Base-by-base conservation (phyloP, 2,113 vertebrate species). In the Axis porcinus region DNA sequence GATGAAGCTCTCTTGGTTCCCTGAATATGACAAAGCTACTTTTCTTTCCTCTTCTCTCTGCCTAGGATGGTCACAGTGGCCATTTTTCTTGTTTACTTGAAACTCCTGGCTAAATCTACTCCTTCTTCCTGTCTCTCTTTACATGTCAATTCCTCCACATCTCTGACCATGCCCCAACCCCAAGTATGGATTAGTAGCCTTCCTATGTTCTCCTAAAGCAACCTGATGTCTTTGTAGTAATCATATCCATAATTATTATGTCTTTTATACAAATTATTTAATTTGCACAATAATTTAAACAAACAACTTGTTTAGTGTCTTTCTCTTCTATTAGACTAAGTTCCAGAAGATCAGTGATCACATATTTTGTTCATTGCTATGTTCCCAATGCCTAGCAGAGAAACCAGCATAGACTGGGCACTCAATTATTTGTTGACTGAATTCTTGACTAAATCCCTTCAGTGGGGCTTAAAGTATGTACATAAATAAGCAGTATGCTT, bases 241-340 rank as follows among this genome's bases (percentile, higher is more conserved):
- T 74, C 74, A 86, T 11, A 87, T 54, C 54, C 40, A 1, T 64
- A 95, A 93, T 76, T 91, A 78, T 88, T 87, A 90, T 54, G 27
- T 57, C 17, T 81, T 91, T 93, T 62, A 82, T 67, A n/a, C 4
- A 76, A 95, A 91, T 55, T 74, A 94, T 55, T 94, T 92, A 94
- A 45, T 70, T 90, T 92, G n/a, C 43, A 86, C 40, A 25, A 47
- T 92, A 79, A 91, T 70, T 84, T 94, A 43, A 93, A 74, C 21
- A 85, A 88, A 96, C 21, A 0, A 87, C 45, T 87, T 91, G 2
- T 87, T 96, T 95, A 93, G 82, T 97, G 45, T 64, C 47, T 89
- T 96, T 94, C 43, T 94, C 47, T 17, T 94, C 74, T 12, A 84
- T 93, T 92, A 62, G 57, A 94, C 33, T 89, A 92, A 54, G 23